These are phyloP conservation scores for Deilephila elpenor DNA, from an alignment of 2,888 invertebrate genomes.

Conservation along the genomic window DNA sequence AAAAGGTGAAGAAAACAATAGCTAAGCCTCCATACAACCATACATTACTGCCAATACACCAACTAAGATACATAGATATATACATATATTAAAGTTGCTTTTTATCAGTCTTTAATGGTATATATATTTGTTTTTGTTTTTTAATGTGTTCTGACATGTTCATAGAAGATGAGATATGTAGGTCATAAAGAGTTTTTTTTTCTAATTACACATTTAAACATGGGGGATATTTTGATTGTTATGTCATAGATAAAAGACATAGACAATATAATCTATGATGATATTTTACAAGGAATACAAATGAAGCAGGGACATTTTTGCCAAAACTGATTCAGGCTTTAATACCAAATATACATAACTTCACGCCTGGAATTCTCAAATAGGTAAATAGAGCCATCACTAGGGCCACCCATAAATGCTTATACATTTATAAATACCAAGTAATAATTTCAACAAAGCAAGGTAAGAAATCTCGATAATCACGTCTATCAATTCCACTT, in stretches of 20 bases:
- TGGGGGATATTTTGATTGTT: neutral
- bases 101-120: conserved; percentile 53
- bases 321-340: neutral
- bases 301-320: neutral
- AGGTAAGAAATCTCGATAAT: neutral
- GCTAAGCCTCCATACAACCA: neutral
- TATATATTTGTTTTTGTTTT: conserved; percentile 32
- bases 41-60: conserved; percentile 29
- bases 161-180: conserved; percentile 32
- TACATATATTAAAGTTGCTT: conserved; percentile 41
- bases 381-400: too few species aligned
- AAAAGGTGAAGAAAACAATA: neutral
- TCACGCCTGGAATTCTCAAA: too few species aligned
- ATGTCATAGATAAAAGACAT: neutral
- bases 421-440: neutral
- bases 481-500: neutral
- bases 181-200: neutral
- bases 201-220: neutral
- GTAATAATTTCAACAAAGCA: neutral
- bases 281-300: neutral
- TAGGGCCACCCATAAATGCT: neutral
- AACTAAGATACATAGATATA: conserved; percentile 33
- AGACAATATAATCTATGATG: neutral
- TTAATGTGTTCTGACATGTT: conserved; percentile 1
- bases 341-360: too few species aligned